These are phyloP conservation scores for Bradypodion pumilum DNA, from an alignment of 2,797 vertebrate genomes.

Conservation along the genomic window DNA sequence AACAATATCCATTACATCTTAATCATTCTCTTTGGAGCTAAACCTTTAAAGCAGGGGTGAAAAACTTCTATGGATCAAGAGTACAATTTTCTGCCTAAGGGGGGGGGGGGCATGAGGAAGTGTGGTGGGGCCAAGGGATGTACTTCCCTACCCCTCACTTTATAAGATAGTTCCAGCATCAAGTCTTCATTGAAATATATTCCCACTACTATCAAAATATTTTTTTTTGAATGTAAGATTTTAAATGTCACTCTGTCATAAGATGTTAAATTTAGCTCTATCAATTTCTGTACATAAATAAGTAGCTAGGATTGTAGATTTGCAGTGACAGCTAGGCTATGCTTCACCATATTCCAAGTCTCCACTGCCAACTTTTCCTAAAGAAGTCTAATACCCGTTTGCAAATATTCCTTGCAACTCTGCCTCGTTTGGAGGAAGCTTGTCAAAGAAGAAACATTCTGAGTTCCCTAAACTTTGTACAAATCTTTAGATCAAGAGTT, in stretches of 20 bases:
- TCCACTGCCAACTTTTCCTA: no score
- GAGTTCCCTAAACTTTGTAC: neutral
- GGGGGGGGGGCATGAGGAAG: no score
- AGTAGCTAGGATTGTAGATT: neutral
- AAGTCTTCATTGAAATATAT: neutral
- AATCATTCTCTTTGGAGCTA: neutral
- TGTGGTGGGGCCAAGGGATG: no score
- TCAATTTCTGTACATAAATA: neutral
- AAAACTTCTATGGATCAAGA: no score
- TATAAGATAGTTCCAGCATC: neutral
- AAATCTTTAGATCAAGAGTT: neutral
- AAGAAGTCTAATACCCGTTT: neutral
- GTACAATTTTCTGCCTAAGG: no score
- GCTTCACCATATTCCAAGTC: neutral
- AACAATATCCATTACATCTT: neutral
- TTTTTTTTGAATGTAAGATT: neutral
- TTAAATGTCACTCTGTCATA: neutral
- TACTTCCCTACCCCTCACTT: neutral
- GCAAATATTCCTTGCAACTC: neutral
- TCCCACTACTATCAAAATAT: neutral
- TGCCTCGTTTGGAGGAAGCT: neutral
- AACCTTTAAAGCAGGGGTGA: no score
- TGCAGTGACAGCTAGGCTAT: neutral
- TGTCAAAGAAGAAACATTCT: neutral
- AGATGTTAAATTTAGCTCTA: no score